phyloP scores from a whole-genome alignment of 1,140 invertebrate species.

The Protaetia brevitarsis region DNA sequence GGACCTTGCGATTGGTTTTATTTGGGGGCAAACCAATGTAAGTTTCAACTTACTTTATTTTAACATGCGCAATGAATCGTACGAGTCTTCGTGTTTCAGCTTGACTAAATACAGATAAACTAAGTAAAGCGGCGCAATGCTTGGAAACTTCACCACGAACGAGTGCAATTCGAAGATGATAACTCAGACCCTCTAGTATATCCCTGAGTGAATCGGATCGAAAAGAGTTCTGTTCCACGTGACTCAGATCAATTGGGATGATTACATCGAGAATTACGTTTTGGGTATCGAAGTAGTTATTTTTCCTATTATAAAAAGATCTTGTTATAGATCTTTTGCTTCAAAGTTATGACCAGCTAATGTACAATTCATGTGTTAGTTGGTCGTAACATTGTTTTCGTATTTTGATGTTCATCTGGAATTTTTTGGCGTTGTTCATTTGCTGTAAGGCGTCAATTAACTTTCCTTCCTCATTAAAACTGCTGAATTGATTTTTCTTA shows the following conservation, averaged over 20 bases:
- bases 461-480: too few species aligned
- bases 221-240: slow-evolving; percentile 79
- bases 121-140: slow-evolving; percentile 72
- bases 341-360: too few species aligned
- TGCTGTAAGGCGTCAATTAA: too few species aligned
- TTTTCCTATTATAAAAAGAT: too few species aligned
- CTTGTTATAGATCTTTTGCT: too few species aligned
- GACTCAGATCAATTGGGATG: slow-evolving; percentile 76
- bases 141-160: slow-evolving; percentile 86
- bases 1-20: slow-evolving; percentile 62
- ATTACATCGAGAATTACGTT: slow-evolving; percentile 81
- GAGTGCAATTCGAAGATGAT: slow-evolving; percentile 85
- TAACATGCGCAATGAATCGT: background rate
- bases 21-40: slow-evolving; percentile 74
- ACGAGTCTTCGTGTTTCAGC: slow-evolving; percentile 49
- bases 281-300: too few species aligned
- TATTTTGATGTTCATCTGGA: too few species aligned
- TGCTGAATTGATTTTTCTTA: too few species aligned
- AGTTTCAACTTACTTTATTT: slow-evolving; percentile 44
- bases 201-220: slow-evolving; percentile 64
- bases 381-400: too few species aligned
- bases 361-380: too few species aligned
- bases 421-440: too few species aligned
- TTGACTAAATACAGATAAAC: slow-evolving; percentile 84
- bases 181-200: slow-evolving; percentile 70